Base-by-base conservation (phyloP, 2,113 vertebrate genomes). In the Galbula dea region DNA sequence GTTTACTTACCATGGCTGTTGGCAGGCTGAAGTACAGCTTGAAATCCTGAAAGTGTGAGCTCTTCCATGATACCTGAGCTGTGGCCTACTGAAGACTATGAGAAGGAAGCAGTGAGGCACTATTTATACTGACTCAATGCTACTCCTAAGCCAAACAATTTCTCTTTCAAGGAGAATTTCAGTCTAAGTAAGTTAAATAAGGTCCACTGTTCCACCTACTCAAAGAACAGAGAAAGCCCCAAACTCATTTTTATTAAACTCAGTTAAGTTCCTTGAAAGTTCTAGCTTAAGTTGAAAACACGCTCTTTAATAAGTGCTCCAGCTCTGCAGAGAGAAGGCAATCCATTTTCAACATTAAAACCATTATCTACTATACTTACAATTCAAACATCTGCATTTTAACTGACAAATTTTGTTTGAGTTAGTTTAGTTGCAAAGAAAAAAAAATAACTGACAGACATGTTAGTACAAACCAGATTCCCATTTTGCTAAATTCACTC, bases 81-180 rank as follows among this genome's bases (percentile, higher is more conserved):
- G 83, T 55, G 66, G 75, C 87, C 71, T 75, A 48, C 41, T 4
- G 54, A 26, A 21, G 78, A 23, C 41, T 59, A 12, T 0, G 20
- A 43, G 83, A 43, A 85, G 83, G 54, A 22, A 52, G 73, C 83
- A 88, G 80, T 83, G 69, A 73, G 68, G 91, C 77, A 39, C 65
- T 36, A 81, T 26, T 71, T 14, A 57, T 9, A 66, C 59, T 73
- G 75, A 61, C 85, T 22, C 88, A 74, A 23, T 48, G 61, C 51
- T 76, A 88, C 86, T 96, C 83, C 90, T 52, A 59, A 73, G 76
- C 32, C 83, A 94, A 89, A 69, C 49, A 12, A 54, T 12, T 63
- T 41, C 90, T 67, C 79, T 95, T 30, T 91, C 87, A 95, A 95
- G 90, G 62, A 94, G 81, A 57, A 66, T 29, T 57, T 45, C 63